These are phyloP conservation scores for Sprattus sprattus DNA, from an alignment of 2,113 vertebrate species.

Conservation along the genomic window DNA sequence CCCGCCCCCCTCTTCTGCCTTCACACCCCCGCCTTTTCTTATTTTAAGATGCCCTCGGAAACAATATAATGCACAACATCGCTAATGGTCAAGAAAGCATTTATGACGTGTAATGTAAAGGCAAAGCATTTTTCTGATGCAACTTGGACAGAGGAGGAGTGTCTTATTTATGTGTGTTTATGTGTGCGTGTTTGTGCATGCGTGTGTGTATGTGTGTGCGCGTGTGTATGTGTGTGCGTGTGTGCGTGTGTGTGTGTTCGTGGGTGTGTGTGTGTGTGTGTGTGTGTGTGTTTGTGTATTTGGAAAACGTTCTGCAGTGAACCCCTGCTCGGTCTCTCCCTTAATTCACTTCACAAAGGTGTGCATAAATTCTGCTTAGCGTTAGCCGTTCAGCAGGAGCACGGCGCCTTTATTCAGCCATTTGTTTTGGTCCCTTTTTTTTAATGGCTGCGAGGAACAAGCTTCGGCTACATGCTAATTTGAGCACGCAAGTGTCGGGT, in stretches of 20 bases:
- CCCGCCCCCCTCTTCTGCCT: background rate
- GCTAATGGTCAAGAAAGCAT: constrained; percentile 90
- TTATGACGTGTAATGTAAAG: constrained; percentile 76
- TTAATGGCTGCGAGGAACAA: constrained; percentile 10
- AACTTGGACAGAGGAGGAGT: background rate
- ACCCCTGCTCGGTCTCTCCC: background rate
- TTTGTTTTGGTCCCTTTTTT: background rate
- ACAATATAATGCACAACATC: constrained; percentile 81
- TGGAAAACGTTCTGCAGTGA: background rate
- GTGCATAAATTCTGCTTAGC: background rate
- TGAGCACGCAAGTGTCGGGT: constrained; percentile 52
- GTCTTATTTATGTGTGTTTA: background rate
- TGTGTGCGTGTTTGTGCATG: background rate
- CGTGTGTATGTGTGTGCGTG: background rate
- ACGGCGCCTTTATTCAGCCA: background rate
- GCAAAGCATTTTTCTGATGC: constrained; percentile 47
- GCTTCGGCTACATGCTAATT: constrained; percentile 12
- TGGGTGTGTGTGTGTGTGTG: background rate
- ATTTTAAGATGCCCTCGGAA: constrained; percentile 86
- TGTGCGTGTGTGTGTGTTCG: background rate
- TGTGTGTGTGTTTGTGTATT: background rate
- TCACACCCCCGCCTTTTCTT: constrained; percentile 76
- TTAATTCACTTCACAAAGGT: constrained; percentile 10
- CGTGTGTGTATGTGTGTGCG: background rate
- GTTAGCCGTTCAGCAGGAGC: background rate